Evolutionary conservation across 2,888 invertebrate genomes (phyloP), one percentile per base, ranked within the genome.

Genomic region (Xanthostigma xanthostigma): DNA sequence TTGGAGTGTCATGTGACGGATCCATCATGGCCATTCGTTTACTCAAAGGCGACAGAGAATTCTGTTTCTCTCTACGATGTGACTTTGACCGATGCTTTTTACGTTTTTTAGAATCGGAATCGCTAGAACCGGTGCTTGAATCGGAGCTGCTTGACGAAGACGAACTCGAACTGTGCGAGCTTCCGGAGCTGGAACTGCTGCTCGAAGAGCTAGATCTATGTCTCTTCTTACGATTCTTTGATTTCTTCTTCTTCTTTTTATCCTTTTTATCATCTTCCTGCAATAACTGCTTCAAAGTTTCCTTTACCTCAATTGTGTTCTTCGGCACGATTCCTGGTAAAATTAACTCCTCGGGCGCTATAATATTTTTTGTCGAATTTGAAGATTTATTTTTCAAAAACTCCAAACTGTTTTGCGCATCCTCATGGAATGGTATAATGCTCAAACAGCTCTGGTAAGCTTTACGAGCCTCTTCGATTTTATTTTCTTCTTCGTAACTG

Each of bases 401-500:
- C 57, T 88, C 87, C 53, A 90, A 70, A 0, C 87, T 88, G 59
- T 84, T 84, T 58, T 84, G 81, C 0, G 91, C 91, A 62, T 91
- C 90, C 57, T 88, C 87, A 64, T 91, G 90, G 62, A 82, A 85
- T 0, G 91, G 89, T 60, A 86, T 84, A 45, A 91, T 81, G 8
- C 80, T 78, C 45, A 91, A 67, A 62, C 90, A 91, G 62, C 86
- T 86, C 59, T 83, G 84, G 58, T 90, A 91, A 0, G 87, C 84
- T 57, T 87, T 87, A 49, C 84, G 75, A 1, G 91, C 90, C 55
- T 90, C 89, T 3, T 87, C 82, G 46, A 84, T 76, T 58, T 89
- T 88, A 60, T 84, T 86, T 56, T 87, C 87, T 57, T 89, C 89
- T 62, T 91, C 90, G 62, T 85, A 87, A 62, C 89, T 90, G 44